Conservation (phyloP, 37 sponge, comb jelly and placozoan species). For the Cliona cf. orientalis region DNA sequence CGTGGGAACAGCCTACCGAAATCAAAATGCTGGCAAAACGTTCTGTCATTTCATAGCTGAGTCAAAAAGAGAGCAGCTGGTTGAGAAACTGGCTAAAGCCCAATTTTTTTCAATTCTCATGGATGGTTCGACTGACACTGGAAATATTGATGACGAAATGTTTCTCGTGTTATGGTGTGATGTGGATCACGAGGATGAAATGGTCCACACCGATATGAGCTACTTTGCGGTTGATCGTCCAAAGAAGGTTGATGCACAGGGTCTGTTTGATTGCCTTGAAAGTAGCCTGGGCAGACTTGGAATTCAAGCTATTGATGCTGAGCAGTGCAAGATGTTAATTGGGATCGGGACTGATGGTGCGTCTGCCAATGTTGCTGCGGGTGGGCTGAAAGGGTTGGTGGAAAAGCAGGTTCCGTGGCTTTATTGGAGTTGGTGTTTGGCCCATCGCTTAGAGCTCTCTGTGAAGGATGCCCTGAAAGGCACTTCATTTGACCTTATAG, state of each 20-base stretch:
- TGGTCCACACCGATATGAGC: conserved; percentile 43
- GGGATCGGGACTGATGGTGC: conserved; percentile 75
- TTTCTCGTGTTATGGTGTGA: conserved; percentile 60
- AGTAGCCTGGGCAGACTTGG: conserved; percentile 36
- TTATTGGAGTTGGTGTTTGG: conserved; percentile 75
- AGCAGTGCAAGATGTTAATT: too few relatives aligned
- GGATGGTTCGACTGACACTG: conserved; percentile 57
- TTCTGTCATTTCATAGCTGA: conserved; percentile 55
- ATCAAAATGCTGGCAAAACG: conserved; percentile 35
- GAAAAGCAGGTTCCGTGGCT: conserved; percentile 52
- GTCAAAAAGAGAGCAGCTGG: conserved; percentile 15
- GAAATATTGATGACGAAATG: conserved; percentile 49
- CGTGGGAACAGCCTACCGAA: conserved; percentile 14
- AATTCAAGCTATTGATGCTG: conserved; percentile 21
- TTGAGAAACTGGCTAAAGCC: conserved; percentile 23
- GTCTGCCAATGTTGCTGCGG: conserved; percentile 48
- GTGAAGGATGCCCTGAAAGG: conserved; percentile 55
- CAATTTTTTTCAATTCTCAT: conserved; percentile 44
- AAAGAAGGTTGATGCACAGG: conserved; percentile 26
- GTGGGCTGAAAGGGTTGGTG: conserved; percentile 65
- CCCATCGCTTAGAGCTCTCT: conserved; percentile 54
- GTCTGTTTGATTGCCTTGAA: conserved; percentile 37
- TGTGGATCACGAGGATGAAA: conserved; percentile 39
- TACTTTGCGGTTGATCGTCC: conserved; percentile 38
- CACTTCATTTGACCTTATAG: conserved; percentile 42